A percentile compares a stretch with the other conserved stretches of the same genome.
These are phyloP conservation scores for Myotis pilosus DNA, from an alignment of 2,797 vertebrate species.

Conservation along the genomic window DNA sequence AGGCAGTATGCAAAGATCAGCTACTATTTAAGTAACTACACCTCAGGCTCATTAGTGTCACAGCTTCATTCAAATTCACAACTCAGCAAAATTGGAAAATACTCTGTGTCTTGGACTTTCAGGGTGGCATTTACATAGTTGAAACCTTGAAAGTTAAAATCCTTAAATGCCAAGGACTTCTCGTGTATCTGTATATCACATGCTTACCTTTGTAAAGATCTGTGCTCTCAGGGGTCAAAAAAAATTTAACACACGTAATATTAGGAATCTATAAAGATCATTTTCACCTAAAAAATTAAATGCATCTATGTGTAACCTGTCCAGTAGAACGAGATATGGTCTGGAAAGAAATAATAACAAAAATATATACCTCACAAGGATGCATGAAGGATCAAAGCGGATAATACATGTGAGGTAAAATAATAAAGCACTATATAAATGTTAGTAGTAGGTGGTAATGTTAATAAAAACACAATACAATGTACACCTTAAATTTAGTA, in stretches of 20 bases:
- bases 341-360: slow-evolving; percentile 37
- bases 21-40: not conserved
- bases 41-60: not conserved
- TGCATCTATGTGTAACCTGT: not conserved
- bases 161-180: slow-evolving; percentile 14
- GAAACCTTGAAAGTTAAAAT: slow-evolving; percentile 41
- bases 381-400: not conserved
- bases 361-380: not conserved
- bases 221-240: not conserved
- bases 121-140: not conserved
- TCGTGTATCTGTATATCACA: not conserved
- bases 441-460: not conserved
- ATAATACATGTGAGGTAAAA: not conserved
- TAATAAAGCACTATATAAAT: not conserved
- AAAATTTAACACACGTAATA: not conserved
- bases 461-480: not conserved
- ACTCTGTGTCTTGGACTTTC: not conserved
- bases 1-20: not conserved
- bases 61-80: slow-evolving; percentile 33
- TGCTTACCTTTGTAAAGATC: slow-evolving; percentile 19
- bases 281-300: not conserved
- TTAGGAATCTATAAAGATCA: not conserved
- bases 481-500: not conserved
- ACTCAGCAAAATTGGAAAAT: slow-evolving; percentile 45
- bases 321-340: not conserved